Base-by-base conservation (phyloP, 2,797 vertebrate genomes). In the Sebastiscus albofasciatus region DNA sequence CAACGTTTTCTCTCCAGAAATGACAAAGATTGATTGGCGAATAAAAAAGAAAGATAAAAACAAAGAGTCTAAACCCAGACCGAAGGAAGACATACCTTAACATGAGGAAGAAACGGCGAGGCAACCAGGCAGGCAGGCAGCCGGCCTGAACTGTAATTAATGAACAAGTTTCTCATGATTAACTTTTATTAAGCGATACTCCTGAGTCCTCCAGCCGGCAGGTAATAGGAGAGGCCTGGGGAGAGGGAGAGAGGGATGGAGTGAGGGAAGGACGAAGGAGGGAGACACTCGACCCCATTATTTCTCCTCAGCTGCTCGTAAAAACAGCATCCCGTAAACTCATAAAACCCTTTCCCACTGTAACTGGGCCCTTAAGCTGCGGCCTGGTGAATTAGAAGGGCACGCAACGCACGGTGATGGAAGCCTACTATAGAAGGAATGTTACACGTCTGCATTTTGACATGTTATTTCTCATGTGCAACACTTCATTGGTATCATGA, bases 121-220 rank as follows among this genome's bases (percentile, higher is more conserved):
- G 76, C 74, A 62, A 77, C 72, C 84, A 88, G 91, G 78, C 87
- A 92, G 87, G 75, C 88, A 88, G 83, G 78, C 89, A 89, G 89
- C 75, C 87, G 80, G 75, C 72, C 89, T 77, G 77, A 94, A 92
- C 90, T 93, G 90, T 96, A 96, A 96, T 96, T 96, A 96, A 95
- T 95, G 94, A 96, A 94, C 94, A 96, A 94, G 94, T 95, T 96
- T 96, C 94, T 94, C 94, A 95, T 95, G 94, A 95, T 95, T 95
- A 95, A 95, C 92, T 95, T 95, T 96, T 96, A 95, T 95, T 93
- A 95, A 96, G 94, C 89, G 91, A 94, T 94, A 94, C 93, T 94
- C 94, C 92, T 90, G 94, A 95, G 94, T 93, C 93, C 84, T 87
- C 88, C 75, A 93, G 93, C 90, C 91, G 90, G 90, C 94, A 95